phyloP scores from a whole-genome alignment of 2,888 invertebrate genomes.

The Griposia aprilina region DNA sequence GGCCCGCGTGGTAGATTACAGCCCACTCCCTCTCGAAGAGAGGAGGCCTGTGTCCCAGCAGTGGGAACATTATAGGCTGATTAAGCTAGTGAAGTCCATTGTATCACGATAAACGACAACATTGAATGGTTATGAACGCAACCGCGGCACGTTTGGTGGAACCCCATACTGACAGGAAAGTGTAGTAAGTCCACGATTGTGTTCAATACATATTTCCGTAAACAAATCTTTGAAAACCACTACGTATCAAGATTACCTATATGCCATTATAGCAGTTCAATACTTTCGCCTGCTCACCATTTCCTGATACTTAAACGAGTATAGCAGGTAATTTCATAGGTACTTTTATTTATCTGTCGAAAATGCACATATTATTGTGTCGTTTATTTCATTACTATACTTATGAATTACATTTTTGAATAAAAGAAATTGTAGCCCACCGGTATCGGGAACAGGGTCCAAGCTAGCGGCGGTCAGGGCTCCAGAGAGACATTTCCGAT shows the following conservation, averaged over 20 bases:
- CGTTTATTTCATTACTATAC: neutral
- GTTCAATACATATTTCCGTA: neutral
- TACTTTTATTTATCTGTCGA: neutral
- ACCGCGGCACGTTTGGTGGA: constrained; percentile 8
- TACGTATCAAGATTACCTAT: neutral
- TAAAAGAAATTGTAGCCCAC: no score
- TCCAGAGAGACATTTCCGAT: neutral
- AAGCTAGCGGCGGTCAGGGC: neutral
- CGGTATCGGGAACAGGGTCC: no score
- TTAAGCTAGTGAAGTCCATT: neutral
- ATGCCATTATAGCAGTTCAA: no score
- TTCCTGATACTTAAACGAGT: neutral
- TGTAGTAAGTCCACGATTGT: neutral
- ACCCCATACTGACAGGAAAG: neutral
- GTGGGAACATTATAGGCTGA: no score
- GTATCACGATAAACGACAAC: neutral
- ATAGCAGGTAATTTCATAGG: neutral
- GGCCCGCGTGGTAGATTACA: no score
- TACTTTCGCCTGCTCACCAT: neutral
- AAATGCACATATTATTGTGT: neutral
- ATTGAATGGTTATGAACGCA: neutral
- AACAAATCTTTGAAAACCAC: neutral
- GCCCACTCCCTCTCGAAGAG: no score
- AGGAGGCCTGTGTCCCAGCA: no score
- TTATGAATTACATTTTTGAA: neutral